Percentiles rank a stretch among this genome's conserved stretches.
Conservation (phyloP, 2,888 invertebrate species). For the Meiosimyza platycephala region DNA sequence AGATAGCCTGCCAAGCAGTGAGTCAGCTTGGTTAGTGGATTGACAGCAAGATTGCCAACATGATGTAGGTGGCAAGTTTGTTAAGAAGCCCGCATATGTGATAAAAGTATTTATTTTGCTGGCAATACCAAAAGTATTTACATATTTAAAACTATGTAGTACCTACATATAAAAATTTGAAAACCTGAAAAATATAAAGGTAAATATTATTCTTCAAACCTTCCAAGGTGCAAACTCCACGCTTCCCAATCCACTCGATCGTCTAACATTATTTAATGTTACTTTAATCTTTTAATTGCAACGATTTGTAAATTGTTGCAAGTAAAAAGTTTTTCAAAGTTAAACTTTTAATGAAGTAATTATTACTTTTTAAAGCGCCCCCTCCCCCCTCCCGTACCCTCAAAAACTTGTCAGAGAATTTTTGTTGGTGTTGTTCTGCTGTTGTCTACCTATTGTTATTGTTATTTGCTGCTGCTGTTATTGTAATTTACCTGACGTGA, state of each 20-base stretch:
- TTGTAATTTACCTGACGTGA: slow-evolving; percentile 9
- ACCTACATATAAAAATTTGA: too few relatives aligned
- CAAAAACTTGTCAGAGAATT: background rate
- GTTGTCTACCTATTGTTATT: background rate
- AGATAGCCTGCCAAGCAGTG: too few relatives aligned
- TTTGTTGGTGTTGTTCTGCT: background rate
- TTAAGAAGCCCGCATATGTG: too few relatives aligned
- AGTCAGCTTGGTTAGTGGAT: too few relatives aligned
- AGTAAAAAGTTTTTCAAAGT: slow-evolving; percentile 18
- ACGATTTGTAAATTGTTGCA: slow-evolving; percentile 3
- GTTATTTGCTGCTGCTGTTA: background rate
- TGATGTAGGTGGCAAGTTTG: too few relatives aligned
- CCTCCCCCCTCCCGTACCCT: background rate
- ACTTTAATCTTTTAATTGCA: slow-evolving; percentile 23
- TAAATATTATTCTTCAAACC: too few relatives aligned
- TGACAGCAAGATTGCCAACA: too few relatives aligned
- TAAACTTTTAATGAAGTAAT: slow-evolving; percentile 28
- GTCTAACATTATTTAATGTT: background rate
- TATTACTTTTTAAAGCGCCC: background rate
- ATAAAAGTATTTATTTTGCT: too few relatives aligned
- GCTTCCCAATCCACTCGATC: background rate
- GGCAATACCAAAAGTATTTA: too few relatives aligned
- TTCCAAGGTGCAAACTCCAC: too few relatives aligned
- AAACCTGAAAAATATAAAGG: too few relatives aligned
- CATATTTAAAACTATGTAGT: too few relatives aligned